phyloP scores from a whole-genome alignment of 2,113 vertebrate species.

The Gnathonemus echidnorhynchus region DNA sequence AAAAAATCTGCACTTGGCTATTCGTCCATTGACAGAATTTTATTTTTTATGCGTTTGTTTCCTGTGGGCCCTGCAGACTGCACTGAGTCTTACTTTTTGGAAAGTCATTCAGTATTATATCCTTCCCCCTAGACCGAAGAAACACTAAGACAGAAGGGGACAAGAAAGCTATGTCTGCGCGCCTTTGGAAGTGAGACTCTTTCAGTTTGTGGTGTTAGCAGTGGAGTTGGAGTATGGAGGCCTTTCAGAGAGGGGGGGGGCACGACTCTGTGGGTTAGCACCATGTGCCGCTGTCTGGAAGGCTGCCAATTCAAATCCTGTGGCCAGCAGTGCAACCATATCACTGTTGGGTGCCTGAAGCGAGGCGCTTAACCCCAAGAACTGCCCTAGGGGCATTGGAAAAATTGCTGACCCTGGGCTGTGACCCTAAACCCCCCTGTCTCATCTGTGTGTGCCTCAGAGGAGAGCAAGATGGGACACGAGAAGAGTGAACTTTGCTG shows the following conservation, averaged over 20 bases:
- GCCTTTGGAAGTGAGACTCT: background rate
- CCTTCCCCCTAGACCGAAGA: background rate
- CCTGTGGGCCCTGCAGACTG: background rate
- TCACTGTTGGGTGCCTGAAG: background rate
- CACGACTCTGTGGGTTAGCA: background rate
- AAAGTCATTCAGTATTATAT: background rate
- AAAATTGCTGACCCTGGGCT: background rate
- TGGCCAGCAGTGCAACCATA: background rate
- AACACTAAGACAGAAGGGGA: background rate
- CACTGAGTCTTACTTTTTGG: slow-evolving; percentile 6
- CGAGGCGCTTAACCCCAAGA: background rate
- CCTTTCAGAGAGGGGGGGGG: background rate
- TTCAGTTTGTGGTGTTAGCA: background rate
- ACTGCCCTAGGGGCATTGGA: background rate
- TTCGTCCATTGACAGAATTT: background rate
- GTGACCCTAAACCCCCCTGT: background rate
- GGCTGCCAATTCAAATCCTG: background rate
- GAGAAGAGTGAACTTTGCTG: background rate
- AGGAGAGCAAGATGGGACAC: background rate
- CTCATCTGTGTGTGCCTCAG: background rate
- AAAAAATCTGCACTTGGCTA: background rate
- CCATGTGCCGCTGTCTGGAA: background rate
- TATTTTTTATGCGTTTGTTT: background rate
- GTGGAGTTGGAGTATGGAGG: background rate
- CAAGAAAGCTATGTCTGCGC: background rate